phyloP scores from a whole-genome alignment of 1,140 invertebrate genomes.

The Mercenaria mercenaria region DNA sequence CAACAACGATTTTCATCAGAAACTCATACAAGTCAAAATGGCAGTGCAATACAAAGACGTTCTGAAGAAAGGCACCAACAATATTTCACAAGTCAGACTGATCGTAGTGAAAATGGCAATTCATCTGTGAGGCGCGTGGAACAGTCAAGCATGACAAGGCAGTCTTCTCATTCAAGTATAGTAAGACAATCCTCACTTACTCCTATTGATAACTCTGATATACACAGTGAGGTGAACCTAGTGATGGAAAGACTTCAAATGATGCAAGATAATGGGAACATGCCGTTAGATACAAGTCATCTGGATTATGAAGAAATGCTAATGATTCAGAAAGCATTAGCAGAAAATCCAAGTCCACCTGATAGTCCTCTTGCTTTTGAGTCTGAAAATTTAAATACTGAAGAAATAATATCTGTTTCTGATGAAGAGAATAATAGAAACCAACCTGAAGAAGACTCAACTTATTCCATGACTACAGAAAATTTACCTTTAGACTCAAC shows the following conservation, averaged over 20 bases:
- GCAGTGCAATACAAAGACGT: background rate
- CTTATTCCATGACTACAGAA: background rate
- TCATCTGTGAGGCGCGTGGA: background rate
- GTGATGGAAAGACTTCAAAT: constrained; percentile 42
- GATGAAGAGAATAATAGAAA: background rate
- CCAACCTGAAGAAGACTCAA: background rate
- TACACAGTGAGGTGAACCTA: constrained; percentile 35
- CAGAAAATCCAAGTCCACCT: constrained; percentile 58
- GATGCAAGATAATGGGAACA: constrained; percentile 5
- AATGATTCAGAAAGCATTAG: constrained; percentile 53
- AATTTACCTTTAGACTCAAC: background rate
- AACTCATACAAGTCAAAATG: background rate
- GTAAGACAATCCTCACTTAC: background rate
- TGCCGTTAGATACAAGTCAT: constrained; percentile 29
- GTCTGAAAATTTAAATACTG: background rate
- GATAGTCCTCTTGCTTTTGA: constrained; percentile 1
- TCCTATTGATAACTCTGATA: background rate
- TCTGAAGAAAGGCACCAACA: constrained; percentile 6
- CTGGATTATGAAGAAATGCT: constrained; percentile 55
- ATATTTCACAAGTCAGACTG: background rate
- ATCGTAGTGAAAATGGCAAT: background rate
- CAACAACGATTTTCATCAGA: constrained; percentile 3
- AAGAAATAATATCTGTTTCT: background rate
- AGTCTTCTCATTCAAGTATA: background rate
- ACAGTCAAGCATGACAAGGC: background rate